A percentile compares a stretch with the other conserved stretches of the same genome.
Evolutionary conservation across 2,888 invertebrate genomes (phyloP).

Genomic region (Toxonevra muliebris): DNA sequence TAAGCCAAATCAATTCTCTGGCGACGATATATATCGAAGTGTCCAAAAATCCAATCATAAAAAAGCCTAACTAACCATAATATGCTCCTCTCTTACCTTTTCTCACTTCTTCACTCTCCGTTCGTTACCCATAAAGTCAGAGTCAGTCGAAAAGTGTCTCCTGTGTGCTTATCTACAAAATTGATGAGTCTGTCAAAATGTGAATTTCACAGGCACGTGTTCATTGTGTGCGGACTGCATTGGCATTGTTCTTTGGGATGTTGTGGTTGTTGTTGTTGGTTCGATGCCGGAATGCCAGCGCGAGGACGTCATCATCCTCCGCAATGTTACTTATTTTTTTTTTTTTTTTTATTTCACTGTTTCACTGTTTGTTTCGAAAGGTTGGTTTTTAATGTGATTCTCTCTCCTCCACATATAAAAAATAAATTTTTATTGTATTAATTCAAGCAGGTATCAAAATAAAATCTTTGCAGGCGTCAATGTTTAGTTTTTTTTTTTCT

Average conservation of each 20-base stretch:
- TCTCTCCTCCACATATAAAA: too few species aligned
- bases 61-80: not conserved
- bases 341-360: not conserved
- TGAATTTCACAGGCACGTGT: slow-evolving; percentile 45
- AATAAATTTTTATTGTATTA: too few species aligned
- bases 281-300: slow-evolving; percentile 47
- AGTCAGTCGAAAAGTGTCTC: slow-evolving; percentile 23
- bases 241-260: slow-evolving; percentile 25
- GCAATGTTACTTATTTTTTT: not conserved
- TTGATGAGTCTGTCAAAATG: slow-evolving; percentile 54
- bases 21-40: not conserved
- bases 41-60: not conserved
- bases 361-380: too few species aligned
- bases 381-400: too few species aligned
- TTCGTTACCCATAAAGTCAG: not conserved
- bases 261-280: too few species aligned
- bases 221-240: slow-evolving; percentile 18
- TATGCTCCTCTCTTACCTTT: not conserved
- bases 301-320: slow-evolving; percentile 25
- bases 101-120: not conserved
- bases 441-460: too few species aligned
- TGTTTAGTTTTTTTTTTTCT: not conserved
- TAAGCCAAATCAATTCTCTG: not conserved
- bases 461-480: slow-evolving; percentile 2
- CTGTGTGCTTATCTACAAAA: slow-evolving; percentile 43